Conservation (phyloP, 1,140 invertebrate species). For the Latrodectus geometricus region DNA sequence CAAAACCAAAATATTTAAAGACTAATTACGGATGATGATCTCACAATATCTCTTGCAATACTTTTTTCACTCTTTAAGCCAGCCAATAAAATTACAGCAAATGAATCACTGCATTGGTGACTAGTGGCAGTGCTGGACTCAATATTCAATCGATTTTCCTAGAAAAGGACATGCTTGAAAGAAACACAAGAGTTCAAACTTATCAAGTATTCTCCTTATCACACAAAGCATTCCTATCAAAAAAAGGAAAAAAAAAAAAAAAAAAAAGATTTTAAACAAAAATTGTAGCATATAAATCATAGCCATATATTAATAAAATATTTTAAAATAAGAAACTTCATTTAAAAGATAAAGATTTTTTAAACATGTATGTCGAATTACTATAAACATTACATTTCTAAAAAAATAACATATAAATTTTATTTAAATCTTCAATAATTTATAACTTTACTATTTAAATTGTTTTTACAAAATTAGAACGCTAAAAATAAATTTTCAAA, state of each 20-base stretch:
- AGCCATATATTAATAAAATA: not conserved
- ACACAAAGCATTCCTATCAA: constrained; percentile 40
- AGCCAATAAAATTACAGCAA: constrained; percentile 35
- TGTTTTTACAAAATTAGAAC: not conserved
- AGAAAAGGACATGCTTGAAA: constrained; percentile 9
- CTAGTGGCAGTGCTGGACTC: constrained; percentile 45
- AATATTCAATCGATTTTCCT: constrained; percentile 14
- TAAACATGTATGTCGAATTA: too few species aligned
- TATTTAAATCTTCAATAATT: not conserved
- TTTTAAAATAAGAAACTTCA: too few species aligned
- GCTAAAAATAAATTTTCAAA: too few species aligned
- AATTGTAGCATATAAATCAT: too few species aligned
- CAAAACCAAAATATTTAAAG: constrained; percentile 17
- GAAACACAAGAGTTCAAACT: constrained; percentile 24
- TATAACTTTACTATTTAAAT: not conserved
- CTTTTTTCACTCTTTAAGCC: constrained; percentile 8
- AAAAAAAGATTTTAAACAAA: not conserved
- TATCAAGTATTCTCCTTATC: constrained; percentile 54
- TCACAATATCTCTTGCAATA: constrained; percentile 43
- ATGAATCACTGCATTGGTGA: constrained; percentile 47
- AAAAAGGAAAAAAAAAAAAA: too few species aligned
- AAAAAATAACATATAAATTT: not conserved
- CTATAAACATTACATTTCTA: not conserved
- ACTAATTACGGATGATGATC: constrained; percentile 51
- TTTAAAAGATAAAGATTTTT: too few species aligned